Conservation (phyloP, 2,113 vertebrate species). For the Cacatua alba region DNA sequence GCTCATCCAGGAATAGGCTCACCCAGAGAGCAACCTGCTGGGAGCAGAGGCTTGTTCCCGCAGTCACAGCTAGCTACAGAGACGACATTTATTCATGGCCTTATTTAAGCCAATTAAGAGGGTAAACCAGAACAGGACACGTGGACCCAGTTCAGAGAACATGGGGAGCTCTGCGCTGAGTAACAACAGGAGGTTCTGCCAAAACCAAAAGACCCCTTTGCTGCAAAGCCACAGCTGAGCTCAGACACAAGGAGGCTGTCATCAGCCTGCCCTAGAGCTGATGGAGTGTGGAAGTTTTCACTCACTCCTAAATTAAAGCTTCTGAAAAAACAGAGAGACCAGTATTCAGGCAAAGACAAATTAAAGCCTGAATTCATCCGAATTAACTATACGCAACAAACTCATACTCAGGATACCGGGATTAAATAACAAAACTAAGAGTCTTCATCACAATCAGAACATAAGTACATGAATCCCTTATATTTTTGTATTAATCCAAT, state of each 20-base stretch:
- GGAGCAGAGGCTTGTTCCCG: neutral
- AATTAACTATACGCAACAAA: neutral
- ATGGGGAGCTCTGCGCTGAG: neutral
- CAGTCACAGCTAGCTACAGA: neutral
- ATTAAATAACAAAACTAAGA: neutral
- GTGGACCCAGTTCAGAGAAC: neutral
- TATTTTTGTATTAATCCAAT: neutral
- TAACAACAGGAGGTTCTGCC: neutral
- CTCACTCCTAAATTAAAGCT: neutral
- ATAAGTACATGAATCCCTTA: neutral
- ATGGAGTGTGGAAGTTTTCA: neutral
- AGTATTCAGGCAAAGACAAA: neutral
- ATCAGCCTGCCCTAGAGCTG: neutral
- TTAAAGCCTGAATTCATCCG: neutral
- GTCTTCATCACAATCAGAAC: neutral
- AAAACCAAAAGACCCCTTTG: neutral
- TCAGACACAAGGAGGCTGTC: neutral
- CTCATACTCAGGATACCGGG: neutral
- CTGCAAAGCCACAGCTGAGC: neutral
- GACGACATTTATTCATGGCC: neutral
- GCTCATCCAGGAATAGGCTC: neutral
- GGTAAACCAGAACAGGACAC: neutral
- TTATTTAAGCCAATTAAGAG: neutral
- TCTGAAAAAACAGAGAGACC: neutral
- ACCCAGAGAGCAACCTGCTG: neutral